Evolutionary conservation across 2,797 vertebrate species (phyloP).

Genomic region (Sebastes kiyomatsui): DNA sequence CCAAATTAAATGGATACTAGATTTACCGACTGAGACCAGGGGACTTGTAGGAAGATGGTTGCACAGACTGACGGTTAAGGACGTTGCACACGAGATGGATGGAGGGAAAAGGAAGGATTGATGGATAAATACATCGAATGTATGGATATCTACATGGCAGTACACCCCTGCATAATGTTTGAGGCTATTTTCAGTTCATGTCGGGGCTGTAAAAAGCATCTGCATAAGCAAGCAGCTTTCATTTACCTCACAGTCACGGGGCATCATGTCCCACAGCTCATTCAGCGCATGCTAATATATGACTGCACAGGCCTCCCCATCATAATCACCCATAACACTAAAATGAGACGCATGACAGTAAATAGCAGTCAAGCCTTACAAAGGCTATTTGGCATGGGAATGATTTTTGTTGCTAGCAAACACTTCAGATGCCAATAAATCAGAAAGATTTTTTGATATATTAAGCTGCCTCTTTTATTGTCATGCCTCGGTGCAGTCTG

Average conservation of each 20-base stretch:
- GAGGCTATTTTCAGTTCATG: conserved; percentile 61
- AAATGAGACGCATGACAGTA: conserved; percentile 81
- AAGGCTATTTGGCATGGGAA: conserved; percentile 76
- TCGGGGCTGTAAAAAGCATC: conserved; percentile 69
- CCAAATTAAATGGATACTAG: conserved; percentile 49
- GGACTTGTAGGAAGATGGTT: conserved; percentile 32
- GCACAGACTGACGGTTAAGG: conserved; percentile 42
- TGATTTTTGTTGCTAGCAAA: conserved; percentile 76
- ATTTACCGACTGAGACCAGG: conserved; percentile 40
- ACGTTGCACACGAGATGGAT: conserved; percentile 50
- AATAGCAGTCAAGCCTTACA: conserved; percentile 80
- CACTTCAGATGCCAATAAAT: conserved; percentile 80
- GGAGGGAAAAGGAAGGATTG: conserved; percentile 16
- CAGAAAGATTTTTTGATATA: conserved; percentile 79
- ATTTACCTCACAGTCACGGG: conserved; percentile 77
- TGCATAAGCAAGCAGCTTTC: conserved; percentile 76
- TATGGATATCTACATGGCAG: conserved; percentile 48
- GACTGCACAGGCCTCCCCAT: conserved; percentile 73
- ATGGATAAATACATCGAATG: conserved; percentile 55
- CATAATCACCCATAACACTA: conserved; percentile 84
- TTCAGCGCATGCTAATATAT: conserved; percentile 79
- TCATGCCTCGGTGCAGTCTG: conserved; percentile 59
- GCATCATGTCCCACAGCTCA: conserved; percentile 74
- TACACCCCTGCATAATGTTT: conserved; percentile 58
- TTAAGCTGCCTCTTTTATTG: conserved; percentile 80